Evolutionary conservation across 53 echinoderm and acorn worm species (phyloP).

Genomic region (Apostichopus leukothele): DNA sequence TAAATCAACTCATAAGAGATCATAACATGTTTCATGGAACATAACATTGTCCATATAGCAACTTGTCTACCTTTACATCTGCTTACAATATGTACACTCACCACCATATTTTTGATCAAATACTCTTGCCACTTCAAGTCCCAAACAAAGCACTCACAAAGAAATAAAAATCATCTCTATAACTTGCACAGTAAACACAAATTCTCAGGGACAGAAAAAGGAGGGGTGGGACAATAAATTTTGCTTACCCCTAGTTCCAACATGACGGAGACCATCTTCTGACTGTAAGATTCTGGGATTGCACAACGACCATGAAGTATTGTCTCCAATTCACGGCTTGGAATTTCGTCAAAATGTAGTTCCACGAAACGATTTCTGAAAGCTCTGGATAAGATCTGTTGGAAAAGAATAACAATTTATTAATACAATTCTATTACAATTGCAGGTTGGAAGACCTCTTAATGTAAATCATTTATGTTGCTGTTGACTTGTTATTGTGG

Average conservation of each 20-base stretch:
- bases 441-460: too few species aligned
- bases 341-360: conserved; percentile 99
- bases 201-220: too few species aligned
- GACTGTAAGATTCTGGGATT: conserved; percentile 86
- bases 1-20: too few species aligned
- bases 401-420: not conserved
- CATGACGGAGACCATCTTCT: conserved; percentile 97
- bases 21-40: too few species aligned
- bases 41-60: too few species aligned
- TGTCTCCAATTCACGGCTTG: conserved; percentile 89
- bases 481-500: too few species aligned
- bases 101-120: not conserved
- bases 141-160: too few species aligned
- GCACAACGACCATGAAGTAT: conserved; percentile 92
- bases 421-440: too few species aligned
- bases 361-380: conserved; percentile 99
- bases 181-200: not conserved
- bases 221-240: too few species aligned
- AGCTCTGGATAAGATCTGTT: conserved; percentile 89
- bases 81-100: not conserved
- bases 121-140: too few species aligned
- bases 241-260: conserved; percentile 81
- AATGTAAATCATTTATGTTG: too few species aligned
- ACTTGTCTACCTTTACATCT: not conserved
- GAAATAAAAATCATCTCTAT: not conserved